A percentile compares a stretch with the other conserved stretches of the same genome.
Conservation (phyloP, 2,797 vertebrate genomes). For the Momotus momota region DNA sequence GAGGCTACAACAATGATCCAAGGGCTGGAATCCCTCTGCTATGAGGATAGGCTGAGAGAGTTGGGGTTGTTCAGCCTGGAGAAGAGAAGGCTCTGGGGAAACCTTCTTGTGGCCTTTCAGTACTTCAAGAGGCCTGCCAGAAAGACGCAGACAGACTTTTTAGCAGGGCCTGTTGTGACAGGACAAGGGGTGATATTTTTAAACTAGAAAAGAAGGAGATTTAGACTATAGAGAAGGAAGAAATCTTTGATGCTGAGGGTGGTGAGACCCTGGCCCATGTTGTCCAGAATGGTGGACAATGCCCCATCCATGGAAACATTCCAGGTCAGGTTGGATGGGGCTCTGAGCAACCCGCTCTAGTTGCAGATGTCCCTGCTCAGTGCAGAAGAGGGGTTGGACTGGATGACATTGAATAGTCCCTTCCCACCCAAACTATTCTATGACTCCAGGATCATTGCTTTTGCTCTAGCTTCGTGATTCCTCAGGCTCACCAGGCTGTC, state of each 20-base stretch:
- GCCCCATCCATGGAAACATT: neutral
- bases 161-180: no score
- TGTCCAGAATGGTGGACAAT: no score
- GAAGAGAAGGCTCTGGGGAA: no score
- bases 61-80: no score
- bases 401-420: neutral
- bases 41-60: neutral
- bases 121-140: no score
- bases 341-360: neutral
- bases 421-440: neutral
- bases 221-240: no score
- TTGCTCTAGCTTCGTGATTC: neutral
- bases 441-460: neutral
- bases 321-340: neutral
- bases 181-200: no score
- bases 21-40: neutral
- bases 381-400: neutral
- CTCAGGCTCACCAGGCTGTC: neutral
- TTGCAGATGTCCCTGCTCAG: neutral
- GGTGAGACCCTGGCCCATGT: no score
- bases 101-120: no score
- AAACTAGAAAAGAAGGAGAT: no score
- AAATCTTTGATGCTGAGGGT: no score
- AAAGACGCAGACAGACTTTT: no score
- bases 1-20: neutral